Percentiles rank a stretch among this genome's conserved stretches.
These are phyloP conservation scores for Argyra leucocephala DNA, from an alignment of 2,888 invertebrate species.

Conservation along the genomic window DNA sequence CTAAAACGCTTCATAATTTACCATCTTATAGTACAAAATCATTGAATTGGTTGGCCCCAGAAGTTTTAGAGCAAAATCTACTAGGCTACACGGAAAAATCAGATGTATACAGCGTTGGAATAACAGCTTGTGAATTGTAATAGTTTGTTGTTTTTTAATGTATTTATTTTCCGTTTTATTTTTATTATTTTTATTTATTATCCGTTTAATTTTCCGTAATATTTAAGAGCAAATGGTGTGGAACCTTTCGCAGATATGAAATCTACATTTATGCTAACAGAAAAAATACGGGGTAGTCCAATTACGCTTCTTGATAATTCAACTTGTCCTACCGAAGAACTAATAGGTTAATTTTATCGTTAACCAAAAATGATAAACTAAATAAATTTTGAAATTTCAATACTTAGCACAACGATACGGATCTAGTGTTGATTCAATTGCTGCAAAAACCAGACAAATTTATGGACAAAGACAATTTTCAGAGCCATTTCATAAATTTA, in stretches of 20 bases:
- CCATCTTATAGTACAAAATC: conserved; percentile 53
- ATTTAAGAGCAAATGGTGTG: conserved; percentile 65
- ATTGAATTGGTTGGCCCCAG: conserved; percentile 86
- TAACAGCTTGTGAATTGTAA: conserved; percentile 56
- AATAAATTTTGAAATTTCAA: neutral
- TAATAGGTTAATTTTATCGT: conserved; percentile 29
- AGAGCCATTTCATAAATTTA: conserved; percentile 67
- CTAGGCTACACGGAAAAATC: conserved; percentile 81
- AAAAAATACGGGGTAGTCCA: conserved; percentile 67
- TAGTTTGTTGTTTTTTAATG: too few relatives aligned
- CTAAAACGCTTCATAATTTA: conserved; percentile 62
- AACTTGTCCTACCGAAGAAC: conserved; percentile 52
- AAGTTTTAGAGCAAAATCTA: conserved; percentile 79
- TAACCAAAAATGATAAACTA: too few relatives aligned
- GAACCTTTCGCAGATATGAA: conserved; percentile 79
- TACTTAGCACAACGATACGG: neutral
- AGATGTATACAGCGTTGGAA: conserved; percentile 85
- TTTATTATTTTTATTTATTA: too few relatives aligned
- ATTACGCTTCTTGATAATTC: conserved; percentile 67
- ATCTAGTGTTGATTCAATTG: conserved; percentile 35
- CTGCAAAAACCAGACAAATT: conserved; percentile 41
- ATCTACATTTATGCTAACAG: conserved; percentile 82
- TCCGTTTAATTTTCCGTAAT: too few relatives aligned
- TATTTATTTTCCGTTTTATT: too few relatives aligned
- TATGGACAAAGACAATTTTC: conserved; percentile 58